Base-by-base conservation (phyloP, 2,113 vertebrate genomes). In the Origma solitaria region DNA sequence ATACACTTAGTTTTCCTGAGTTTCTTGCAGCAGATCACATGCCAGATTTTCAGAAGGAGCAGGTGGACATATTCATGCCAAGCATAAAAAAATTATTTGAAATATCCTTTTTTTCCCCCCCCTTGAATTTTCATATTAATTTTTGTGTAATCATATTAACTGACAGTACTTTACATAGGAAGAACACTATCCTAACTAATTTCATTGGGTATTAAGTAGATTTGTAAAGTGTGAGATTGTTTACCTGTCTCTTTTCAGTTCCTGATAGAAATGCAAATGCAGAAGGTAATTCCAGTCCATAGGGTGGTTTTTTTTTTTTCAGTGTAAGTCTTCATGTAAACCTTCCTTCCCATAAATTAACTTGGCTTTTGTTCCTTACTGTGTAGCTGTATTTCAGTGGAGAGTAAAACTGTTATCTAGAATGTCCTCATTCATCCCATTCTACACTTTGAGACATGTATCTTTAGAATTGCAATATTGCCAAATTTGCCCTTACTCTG, bases 91-190 rank as follows among this genome's bases (percentile, higher is more conserved):
- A 38, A 27, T 8, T 1, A 35, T 20, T 85, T 85, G 11, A 68
- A 82, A 33, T 54, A 58, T 31, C 37, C 1, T 27, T 37, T 28
- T 38, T 19, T 40, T 17, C 7, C 0, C 3, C 1, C 6, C 10
- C 7, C 14, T 30, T 5, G 8, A 51, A 42, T 49, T 56, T 71
- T 71, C 18, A 50, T 60, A 56, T 71, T 61, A 31, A 45, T 70
- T 87, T 30, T 53, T 54, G 3, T 61, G 14, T n/a, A 13, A 24
- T 56, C 17, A 8, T n/a, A 22, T 47, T 78, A 64, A 64, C n/a
- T 61, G 40, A 66, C n/a, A 84, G 35, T 37, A n/a, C 38, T 38
- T 90, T 28, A 56, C 15, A 18, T 10, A 38, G 25, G 16, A 40
- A 50, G 12, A 82, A 65, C 16, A n/a, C 7, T 45, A 50, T 17